Base-by-base conservation (phyloP, 1,140 invertebrate genomes). In the Asobara japonica region DNA sequence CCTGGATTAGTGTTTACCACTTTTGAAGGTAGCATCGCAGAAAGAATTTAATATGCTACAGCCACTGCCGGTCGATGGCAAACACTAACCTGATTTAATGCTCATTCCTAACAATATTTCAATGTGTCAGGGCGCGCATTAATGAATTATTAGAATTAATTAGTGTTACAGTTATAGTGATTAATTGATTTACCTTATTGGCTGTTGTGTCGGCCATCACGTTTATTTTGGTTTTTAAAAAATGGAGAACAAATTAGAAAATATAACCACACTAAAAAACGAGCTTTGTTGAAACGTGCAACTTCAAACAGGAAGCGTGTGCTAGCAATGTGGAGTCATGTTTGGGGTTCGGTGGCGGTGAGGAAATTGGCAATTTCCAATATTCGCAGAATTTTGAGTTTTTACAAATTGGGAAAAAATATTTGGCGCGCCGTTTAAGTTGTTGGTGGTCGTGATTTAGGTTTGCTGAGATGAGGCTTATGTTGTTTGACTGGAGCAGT, bases 201-300 rank as follows among this genome's bases (percentile, higher is more conserved):
- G 74, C 76, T 25, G 80, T 85, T 33, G 78, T 78, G 77, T 82
- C 80, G 72, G 79, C 84, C 85, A 86, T 86, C 75, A 79, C 18
- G 18, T 84, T 65, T 71, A 70, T 41, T 33, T 48, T 20, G 30
- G 18, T 31, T 31, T 74, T 71, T n/a, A 48, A 74, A 76, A 78
- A 69, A 80, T 81, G 81, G 74, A 73, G 74, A 80, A 79, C 77
- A 69, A 31, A 77, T 77, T 79, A 73, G 61, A 81, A 83, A 83
- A 79, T 81, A 77, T 74, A 81, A 82, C 65, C 70, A 80, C 78
- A 78, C 78, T 80, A 65, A 76, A 65, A 69, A 61, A 30, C 60
- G 73, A n/a, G n/a, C 80, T 79, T 80, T 71, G 41, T 83, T 79
- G 68, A 83, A 86, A 84, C 81, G 84, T 85, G 83, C 82, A 82